A percentile compares a stretch with the other conserved stretches of the same genome.
These are phyloP conservation scores for Cyanistes caeruleus DNA, from an alignment of 2,113 vertebrate species.

Conservation along the genomic window DNA sequence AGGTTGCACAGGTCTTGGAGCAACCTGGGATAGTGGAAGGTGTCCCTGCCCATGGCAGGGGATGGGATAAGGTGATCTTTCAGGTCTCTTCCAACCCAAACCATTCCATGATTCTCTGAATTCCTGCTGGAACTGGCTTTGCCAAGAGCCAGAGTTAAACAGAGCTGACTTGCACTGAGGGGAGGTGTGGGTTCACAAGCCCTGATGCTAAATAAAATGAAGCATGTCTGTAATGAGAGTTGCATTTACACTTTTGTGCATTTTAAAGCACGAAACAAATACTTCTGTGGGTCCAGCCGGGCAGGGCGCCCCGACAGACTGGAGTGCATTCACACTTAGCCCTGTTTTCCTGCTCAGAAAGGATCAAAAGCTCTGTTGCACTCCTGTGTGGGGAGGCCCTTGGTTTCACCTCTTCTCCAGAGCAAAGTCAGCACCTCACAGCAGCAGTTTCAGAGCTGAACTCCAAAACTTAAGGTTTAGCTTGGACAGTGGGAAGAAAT, in stretches of 20 bases:
- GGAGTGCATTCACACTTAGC: neutral
- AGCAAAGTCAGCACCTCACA: neutral
- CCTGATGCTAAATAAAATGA: neutral
- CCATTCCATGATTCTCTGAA: neutral
- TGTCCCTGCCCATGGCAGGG: neutral
- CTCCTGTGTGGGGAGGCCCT: neutral
- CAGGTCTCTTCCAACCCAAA: neutral
- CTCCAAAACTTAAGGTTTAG: neutral
- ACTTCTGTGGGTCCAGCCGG: neutral
- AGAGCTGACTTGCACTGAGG: neutral
- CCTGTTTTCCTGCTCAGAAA: neutral
- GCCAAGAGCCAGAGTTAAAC: neutral
- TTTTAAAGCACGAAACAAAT: neutral
- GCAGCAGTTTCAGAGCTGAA: neutral
- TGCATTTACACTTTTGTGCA: neutral
- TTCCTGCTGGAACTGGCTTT: neutral
- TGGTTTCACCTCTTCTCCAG: neutral
- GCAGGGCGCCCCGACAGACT: rapidly evolving
- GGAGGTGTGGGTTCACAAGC: rapidly evolving
- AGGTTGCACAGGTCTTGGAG: rapidly evolving
- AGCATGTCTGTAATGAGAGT: neutral
- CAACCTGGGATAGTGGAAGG: rapidly evolving
- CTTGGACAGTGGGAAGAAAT: neutral
- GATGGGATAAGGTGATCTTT: neutral
- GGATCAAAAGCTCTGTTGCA: neutral